phyloP scores from a whole-genome alignment of 2,888 invertebrate species.

The Pachymerium ferrugineum region DNA sequence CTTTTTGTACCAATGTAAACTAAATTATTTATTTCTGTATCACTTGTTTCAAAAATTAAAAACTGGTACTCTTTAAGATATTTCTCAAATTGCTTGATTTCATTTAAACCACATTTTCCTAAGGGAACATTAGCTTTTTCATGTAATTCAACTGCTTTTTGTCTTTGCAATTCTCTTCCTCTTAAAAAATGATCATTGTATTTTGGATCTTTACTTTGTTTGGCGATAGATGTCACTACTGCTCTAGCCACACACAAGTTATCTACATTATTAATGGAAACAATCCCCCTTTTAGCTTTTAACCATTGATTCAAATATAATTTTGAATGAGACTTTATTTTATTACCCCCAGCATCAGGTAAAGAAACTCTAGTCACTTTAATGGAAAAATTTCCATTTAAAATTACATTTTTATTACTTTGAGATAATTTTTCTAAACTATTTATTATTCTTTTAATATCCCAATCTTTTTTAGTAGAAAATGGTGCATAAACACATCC shows the following conservation, averaged over 20 bases:
- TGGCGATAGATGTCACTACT: neutral
- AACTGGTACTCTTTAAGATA: neutral
- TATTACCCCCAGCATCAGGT: neutral
- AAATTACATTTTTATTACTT: neutral
- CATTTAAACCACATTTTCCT: neutral
- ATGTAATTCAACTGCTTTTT: neutral
- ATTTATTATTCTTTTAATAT: neutral
- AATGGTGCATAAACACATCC: neutral
- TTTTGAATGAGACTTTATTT: neutral
- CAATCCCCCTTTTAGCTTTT: neutral
- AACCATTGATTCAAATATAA: neutral
- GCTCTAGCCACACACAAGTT: neutral
- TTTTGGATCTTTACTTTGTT: neutral
- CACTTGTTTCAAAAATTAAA: neutral
- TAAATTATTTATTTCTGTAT: neutral
- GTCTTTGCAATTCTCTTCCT: neutral
- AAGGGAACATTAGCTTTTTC: neutral
- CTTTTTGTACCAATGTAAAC: neutral
- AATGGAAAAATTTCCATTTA: neutral
- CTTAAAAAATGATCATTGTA: neutral
- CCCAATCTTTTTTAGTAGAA: neutral
- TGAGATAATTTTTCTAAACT: neutral
- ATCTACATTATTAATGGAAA: neutral
- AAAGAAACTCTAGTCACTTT: neutral
- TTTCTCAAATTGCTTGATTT: neutral